These are phyloP conservation scores for Xanthorhoe spadicearia DNA, from an alignment of 2,888 invertebrate species.

Conservation along the genomic window DNA sequence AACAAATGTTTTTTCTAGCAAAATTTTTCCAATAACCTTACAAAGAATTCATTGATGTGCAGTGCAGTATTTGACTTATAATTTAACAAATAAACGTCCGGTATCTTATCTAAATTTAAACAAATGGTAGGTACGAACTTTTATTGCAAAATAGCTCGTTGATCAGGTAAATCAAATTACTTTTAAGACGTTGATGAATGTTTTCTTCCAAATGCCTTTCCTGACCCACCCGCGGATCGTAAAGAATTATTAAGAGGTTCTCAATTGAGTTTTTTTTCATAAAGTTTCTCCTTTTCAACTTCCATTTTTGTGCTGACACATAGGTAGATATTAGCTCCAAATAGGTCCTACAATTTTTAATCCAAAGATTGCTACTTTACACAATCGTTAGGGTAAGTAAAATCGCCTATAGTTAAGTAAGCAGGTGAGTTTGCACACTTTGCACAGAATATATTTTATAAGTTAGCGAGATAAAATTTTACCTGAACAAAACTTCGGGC, in stretches of 20 bases:
- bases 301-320: too few relatives aligned
- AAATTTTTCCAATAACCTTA: not conserved
- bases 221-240: too few relatives aligned
- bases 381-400: too few relatives aligned
- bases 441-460: too few relatives aligned
- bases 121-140: not conserved
- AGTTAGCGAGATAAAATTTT: constrained; percentile 1
- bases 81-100: not conserved
- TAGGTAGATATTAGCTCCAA: too few relatives aligned
- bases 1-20: too few relatives aligned
- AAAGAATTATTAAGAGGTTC: not conserved
- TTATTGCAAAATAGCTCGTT: not conserved
- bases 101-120: not conserved
- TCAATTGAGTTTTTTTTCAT: not conserved
- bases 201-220: too few relatives aligned
- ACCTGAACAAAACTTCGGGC: constrained; percentile 90
- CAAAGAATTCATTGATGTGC: not conserved
- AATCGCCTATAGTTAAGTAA: too few relatives aligned
- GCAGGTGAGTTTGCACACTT: too few relatives aligned
- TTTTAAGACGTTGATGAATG: not conserved
- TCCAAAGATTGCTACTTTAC: too few relatives aligned
- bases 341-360: too few relatives aligned
- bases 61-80: not conserved
- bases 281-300: not conserved
- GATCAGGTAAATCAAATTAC: not conserved